These are phyloP conservation scores for Macrotis lagotis DNA, from an alignment of 2,113 vertebrate genomes.

Conservation along the genomic window DNA sequence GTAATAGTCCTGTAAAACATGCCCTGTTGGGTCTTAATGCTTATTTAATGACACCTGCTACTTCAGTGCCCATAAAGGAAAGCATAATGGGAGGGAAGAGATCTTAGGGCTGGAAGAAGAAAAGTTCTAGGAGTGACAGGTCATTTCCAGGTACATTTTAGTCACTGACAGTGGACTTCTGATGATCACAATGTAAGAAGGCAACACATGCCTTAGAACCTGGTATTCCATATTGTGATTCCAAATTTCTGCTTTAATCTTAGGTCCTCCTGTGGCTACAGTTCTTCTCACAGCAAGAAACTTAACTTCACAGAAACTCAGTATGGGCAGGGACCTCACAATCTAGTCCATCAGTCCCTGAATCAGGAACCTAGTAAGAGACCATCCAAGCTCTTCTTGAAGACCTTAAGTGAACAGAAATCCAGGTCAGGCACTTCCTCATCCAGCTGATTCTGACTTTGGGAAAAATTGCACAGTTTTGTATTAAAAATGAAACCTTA, in stretches of 20 bases:
- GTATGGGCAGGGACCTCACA: too few species aligned
- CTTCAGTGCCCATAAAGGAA: conserved; percentile 74
- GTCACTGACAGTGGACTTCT: background rate
- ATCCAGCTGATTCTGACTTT: background rate
- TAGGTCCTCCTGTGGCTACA: background rate
- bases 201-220: background rate
- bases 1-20: conserved; percentile 79
- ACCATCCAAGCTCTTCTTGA: background rate
- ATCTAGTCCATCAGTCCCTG: background rate
- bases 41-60: conserved; percentile 79
- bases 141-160: conserved; percentile 28
- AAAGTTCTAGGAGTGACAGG: conserved; percentile 62
- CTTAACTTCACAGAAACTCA: background rate
- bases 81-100: conserved; percentile 72
- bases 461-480: background rate
- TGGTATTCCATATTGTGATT: background rate
- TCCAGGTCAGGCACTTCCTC: background rate
- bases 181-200: background rate
- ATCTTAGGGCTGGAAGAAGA: conserved; percentile 69
- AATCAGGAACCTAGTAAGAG: background rate
- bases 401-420: background rate
- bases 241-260: background rate
- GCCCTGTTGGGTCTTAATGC: conserved; percentile 81
- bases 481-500: background rate
- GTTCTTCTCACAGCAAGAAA: background rate